phyloP scores from a whole-genome alignment of 2,888 invertebrate genomes.

The Lymantria monacha region DNA sequence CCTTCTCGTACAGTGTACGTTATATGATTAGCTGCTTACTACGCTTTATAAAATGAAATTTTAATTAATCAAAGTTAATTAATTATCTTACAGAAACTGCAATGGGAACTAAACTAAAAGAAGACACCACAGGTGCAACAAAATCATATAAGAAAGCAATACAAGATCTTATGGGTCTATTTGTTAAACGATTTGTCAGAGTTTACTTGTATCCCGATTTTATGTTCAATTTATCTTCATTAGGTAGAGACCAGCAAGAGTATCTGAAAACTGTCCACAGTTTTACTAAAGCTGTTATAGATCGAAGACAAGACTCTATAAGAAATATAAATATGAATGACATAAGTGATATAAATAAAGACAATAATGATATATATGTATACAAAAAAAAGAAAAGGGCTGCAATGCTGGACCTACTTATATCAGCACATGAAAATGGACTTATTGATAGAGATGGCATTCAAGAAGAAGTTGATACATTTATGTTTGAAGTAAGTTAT shows the following conservation, averaged over 20 bases:
- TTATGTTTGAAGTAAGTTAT: slow-evolving; percentile 81
- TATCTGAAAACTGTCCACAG: slow-evolving; percentile 53
- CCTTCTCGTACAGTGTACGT: too few species aligned
- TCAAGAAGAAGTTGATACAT: slow-evolving; percentile 84
- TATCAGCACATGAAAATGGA: slow-evolving; percentile 70
- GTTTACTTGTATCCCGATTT: slow-evolving; percentile 81
- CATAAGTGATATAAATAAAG: neutral
- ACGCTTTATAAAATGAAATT: too few species aligned
- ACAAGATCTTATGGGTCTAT: slow-evolving; percentile 54
- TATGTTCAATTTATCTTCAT: slow-evolving; percentile 73
- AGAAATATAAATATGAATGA: neutral
- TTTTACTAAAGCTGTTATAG: slow-evolving; percentile 66
- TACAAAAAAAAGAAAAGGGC: slow-evolving; percentile 60
- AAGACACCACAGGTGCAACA: slow-evolving; percentile 54
- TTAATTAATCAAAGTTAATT: too few species aligned
- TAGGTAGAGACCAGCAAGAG: slow-evolving; percentile 69
- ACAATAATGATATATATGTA: slow-evolving; percentile 7
- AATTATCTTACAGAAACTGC: slow-evolving; percentile 74
- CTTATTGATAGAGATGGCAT: slow-evolving; percentile 76
- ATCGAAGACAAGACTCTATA: slow-evolving; percentile 18
- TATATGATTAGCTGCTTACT: too few species aligned
- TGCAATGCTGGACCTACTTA: slow-evolving; percentile 79
- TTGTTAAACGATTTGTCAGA: slow-evolving; percentile 59
- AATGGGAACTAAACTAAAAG: slow-evolving; percentile 84
- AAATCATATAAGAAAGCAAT: slow-evolving; percentile 82